A percentile compares a stretch with the other conserved stretches of the same genome.
Evolutionary conservation across 2,797 vertebrate species (phyloP).

Genomic region (Gallinago nigripennis): DNA sequence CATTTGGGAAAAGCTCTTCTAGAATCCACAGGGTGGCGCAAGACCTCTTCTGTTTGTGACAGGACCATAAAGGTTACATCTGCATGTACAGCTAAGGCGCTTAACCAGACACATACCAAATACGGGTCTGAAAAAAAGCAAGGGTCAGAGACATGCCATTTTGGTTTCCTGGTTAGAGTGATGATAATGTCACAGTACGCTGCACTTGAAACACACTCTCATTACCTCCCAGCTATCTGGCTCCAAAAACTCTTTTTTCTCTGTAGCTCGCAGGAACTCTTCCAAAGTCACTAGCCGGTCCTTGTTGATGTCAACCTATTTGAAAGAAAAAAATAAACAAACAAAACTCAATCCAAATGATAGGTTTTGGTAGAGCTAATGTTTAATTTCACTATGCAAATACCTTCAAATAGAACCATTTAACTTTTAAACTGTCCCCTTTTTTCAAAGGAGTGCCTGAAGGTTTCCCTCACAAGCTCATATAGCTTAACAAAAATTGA

Average conservation of each 20-base stretch:
- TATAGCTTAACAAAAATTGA: background rate
- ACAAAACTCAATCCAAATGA: background rate
- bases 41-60: background rate
- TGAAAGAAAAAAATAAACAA: slow-evolving; percentile 54
- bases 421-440: background rate
- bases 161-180: background rate
- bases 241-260: slow-evolving; percentile 95
- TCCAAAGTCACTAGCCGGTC: slow-evolving; percentile 92
- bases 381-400: background rate
- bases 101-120: background rate
- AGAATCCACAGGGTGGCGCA: slow-evolving; percentile 15
- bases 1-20: background rate
- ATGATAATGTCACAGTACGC: background rate
- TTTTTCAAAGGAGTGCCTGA: background rate
- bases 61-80: background rate
- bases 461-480: background rate
- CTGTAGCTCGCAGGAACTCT: slow-evolving; percentile 91
- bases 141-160: background rate
- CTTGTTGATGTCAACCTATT: slow-evolving; percentile 91
- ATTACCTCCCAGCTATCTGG: slow-evolving; percentile 97
- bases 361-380: background rate
- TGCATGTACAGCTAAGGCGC: background rate
- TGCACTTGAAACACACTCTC: background rate
- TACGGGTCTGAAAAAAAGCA: background rate
- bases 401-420: background rate